phyloP scores from a whole-genome alignment of 1,140 invertebrate genomes.

The Daktulosphaira vitifoliae region DNA sequence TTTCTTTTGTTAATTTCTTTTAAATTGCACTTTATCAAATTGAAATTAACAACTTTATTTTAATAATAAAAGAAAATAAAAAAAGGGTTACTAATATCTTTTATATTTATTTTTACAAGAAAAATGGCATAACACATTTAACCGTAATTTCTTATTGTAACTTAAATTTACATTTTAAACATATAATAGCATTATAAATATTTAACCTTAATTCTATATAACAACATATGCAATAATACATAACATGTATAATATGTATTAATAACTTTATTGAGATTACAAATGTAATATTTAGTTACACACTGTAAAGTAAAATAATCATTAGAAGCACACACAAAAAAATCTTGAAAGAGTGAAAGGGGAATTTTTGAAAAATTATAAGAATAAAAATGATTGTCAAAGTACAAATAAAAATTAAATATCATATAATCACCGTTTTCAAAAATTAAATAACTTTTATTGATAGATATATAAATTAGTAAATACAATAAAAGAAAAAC shows the following conservation, averaged over 20 bases:
- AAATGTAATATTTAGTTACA: too few species aligned
- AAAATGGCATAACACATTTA: too few species aligned
- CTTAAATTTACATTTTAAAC: constrained; percentile 19
- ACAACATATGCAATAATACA: constrained; percentile 20
- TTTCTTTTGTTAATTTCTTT: too few species aligned
- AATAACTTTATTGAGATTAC: too few species aligned
- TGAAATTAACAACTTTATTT: too few species aligned
- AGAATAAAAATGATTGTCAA: constrained; percentile 30
- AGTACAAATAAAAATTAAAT: constrained; percentile 5
- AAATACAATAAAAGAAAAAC: constrained; percentile 24
- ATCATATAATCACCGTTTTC: not conserved
- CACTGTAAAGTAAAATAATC: constrained; percentile 3
- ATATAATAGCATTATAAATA: not conserved
- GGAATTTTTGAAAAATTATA: not conserved
- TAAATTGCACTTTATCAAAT: too few species aligned
- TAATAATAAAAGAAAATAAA: too few species aligned
- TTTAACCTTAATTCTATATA: constrained; percentile 33
- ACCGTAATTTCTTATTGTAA: constrained; percentile 8
- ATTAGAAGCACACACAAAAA: constrained; percentile 16
- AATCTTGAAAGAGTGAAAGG: not conserved
- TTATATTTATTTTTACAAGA: too few species aligned
- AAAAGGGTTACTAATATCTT: too few species aligned
- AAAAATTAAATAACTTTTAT: too few species aligned
- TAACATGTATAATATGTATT: too few species aligned
- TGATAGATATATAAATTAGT: not conserved